phyloP scores from a whole-genome alignment of 2,888 invertebrate species.

The Sclerodermus sp. region DNA sequence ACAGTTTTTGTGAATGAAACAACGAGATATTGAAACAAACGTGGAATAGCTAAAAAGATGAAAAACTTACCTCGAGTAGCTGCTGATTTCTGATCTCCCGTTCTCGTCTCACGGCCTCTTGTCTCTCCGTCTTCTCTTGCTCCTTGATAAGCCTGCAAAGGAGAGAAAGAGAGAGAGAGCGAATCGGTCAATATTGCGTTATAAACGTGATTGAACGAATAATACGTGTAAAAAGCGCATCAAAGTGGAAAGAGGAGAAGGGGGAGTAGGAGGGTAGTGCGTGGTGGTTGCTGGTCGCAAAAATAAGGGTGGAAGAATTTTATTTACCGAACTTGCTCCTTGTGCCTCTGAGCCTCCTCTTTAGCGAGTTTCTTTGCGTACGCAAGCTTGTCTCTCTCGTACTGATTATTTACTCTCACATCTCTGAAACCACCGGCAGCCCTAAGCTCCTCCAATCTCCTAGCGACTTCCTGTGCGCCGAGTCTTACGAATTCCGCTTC shows the following conservation, averaged over 20 bases:
- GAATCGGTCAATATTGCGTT: not conserved
- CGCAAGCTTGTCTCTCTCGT: slow-evolving; percentile 53
- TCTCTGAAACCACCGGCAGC: slow-evolving; percentile 70
- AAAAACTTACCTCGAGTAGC: slow-evolving; percentile 75
- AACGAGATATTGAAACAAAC: slow-evolving; percentile 47
- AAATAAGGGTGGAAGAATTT: slow-evolving; percentile 1
- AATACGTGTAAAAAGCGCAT: not conserved
- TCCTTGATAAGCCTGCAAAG: slow-evolving; percentile 64
- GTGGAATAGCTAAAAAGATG: slow-evolving; percentile 17
- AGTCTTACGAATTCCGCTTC: slow-evolving; percentile 76
- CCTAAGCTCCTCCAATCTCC: slow-evolving; percentile 66
- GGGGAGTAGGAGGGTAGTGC: not conserved
- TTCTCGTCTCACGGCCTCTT: slow-evolving; percentile 80
- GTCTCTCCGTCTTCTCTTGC: slow-evolving; percentile 78
- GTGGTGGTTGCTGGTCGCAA: not conserved
- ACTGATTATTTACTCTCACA: slow-evolving; percentile 48
- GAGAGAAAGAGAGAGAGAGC: too few relatives aligned
- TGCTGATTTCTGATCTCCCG: slow-evolving; percentile 83
- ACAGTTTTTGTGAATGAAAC: slow-evolving; percentile 52
- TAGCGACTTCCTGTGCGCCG: slow-evolving; percentile 80
- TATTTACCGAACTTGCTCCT: slow-evolving; percentile 57
- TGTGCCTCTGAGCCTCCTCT: slow-evolving; percentile 64
- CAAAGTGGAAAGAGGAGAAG: too few relatives aligned
- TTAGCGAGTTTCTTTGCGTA: slow-evolving; percentile 74
- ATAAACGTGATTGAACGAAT: not conserved